Evolutionary conservation across 2,113 vertebrate species (phyloP), one percentile per base, ranked within the genome.

Genomic region (Morphnarchus princeps): DNA sequence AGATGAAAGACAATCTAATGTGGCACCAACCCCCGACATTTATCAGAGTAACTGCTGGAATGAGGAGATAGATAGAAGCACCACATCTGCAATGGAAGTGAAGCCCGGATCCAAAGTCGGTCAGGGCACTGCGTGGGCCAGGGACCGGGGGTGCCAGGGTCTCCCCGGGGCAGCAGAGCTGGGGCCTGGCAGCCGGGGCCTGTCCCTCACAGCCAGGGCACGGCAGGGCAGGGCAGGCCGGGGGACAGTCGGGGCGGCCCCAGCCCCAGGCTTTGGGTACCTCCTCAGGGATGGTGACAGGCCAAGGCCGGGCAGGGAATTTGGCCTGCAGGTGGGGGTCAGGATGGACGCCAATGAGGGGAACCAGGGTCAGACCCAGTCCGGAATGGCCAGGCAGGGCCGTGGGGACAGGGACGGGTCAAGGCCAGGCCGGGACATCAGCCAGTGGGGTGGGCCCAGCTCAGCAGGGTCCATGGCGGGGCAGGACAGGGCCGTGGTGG

Each of bases 331-430:
- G 29, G 3, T 26, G 7, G 6, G n/a, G 2, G 2, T 16, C 31
- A 32, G 54, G 15, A 28, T 20, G 24, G n/a, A 70, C 63, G 29
- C 3, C n/a, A 57, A 2, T 0, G 4, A 57, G 7, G 10, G 3
- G 24, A 57, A 21, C 14, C 40, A 45, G 25, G 18, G 7, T 36
- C 62, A 71, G 40, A 16, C 5, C 13, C 16, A 13, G 36, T 10
- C 31, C 1, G 1, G 47, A 25, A 28, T 17, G 28, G 8, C 42
- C 1, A 0, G 7, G 19, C 36, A 69, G 38, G 19, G 17, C 47
- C 0, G 0, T 19, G 52, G 11, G 13, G 16, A 17, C 20, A 20
- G 31, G 36, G 32, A 5, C 47, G 19, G n/a, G 28, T 5, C 1
- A 3, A 34, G 22, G 4, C 17, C 49, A 87, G 47, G 47, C 15